Conservation (phyloP, 1,140 invertebrate genomes). For the Alviniconcha marisindica region DNA sequence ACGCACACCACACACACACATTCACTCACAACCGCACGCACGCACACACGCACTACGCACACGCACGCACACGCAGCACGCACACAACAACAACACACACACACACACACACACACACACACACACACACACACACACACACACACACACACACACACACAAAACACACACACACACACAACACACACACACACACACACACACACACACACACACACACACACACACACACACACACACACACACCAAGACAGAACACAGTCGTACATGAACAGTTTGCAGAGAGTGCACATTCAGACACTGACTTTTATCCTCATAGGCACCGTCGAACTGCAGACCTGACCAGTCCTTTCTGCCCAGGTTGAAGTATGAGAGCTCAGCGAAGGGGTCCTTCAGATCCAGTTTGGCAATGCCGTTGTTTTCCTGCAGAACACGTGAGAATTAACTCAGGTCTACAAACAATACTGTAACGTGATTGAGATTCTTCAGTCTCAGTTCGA, state of each 20-base stretch:
- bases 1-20: too few species aligned
- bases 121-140: not conserved
- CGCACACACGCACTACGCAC: too few species aligned
- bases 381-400: not conserved
- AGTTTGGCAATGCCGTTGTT: slow-evolving; percentile 4
- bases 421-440: not conserved
- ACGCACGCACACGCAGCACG: too few species aligned
- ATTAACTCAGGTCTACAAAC: not conserved
- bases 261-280: not conserved
- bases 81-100: not conserved
- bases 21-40: too few species aligned
- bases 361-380: not conserved
- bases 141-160: not conserved
- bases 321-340: not conserved
- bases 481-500: too few species aligned
- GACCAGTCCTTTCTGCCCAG: slow-evolving; percentile 4
- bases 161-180: too few species aligned
- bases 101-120: not conserved
- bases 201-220: not conserved
- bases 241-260: not conserved
- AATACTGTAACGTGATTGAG: not conserved
- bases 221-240: not conserved
- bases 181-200: not conserved
- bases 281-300: not conserved
- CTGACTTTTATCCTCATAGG: slow-evolving; percentile 30